Conservation (phyloP, 1,140 invertebrate genomes). For the Bombus superbus region DNA sequence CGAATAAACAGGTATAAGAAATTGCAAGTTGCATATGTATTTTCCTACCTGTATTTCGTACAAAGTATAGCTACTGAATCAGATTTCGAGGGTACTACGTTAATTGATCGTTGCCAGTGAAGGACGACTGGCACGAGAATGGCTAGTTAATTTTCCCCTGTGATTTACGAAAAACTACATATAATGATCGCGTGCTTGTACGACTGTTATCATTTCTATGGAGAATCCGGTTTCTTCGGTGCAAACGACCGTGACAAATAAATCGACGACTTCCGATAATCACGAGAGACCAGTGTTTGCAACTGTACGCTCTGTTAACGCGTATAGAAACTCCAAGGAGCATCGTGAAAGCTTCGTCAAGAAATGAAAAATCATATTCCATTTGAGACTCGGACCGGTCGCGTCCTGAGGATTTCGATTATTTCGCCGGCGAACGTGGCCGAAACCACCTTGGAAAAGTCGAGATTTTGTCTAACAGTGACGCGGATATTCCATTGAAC, state of each 20-base stretch:
- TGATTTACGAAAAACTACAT: slow-evolving; percentile 2
- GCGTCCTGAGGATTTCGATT: background rate
- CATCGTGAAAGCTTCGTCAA: background rate
- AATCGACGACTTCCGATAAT: slow-evolving; percentile 42
- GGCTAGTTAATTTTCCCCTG: background rate
- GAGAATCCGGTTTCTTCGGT: background rate
- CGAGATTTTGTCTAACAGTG: background rate
- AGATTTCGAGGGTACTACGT: background rate
- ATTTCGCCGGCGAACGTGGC: background rate
- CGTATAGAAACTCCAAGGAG: background rate
- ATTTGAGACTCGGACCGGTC: background rate
- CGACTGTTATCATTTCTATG: background rate
- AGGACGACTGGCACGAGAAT: background rate
- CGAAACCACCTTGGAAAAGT: background rate
- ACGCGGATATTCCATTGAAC: background rate
- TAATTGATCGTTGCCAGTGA: background rate
- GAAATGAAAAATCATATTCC: background rate
- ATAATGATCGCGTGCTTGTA: background rate
- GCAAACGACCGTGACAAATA: slow-evolving; percentile 21
- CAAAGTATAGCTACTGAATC: background rate
- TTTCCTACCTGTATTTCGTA: background rate
- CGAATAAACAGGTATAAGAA: background rate
- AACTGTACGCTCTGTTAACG: slow-evolving; percentile 1
- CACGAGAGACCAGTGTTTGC: background rate
- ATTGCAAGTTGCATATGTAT: background rate